Evolutionary conservation across 2,113 vertebrate species (phyloP).

Genomic region (Engraulis encrasicolus): DNA sequence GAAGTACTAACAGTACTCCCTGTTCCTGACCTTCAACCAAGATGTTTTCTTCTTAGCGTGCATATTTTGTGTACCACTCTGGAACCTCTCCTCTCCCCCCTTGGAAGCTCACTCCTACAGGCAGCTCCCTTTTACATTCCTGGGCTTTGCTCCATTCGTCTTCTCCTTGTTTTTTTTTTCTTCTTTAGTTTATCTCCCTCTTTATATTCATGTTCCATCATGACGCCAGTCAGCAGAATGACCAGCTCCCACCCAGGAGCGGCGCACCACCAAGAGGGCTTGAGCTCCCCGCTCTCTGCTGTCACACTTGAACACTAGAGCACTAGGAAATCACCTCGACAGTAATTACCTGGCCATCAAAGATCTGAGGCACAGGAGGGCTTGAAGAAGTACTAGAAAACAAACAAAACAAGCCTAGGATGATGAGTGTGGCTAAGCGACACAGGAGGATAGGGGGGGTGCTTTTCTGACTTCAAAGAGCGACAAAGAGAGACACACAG

Average conservation of each 20-base stretch:
- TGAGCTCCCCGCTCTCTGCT: background rate
- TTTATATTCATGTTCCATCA: background rate
- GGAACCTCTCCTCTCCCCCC: background rate
- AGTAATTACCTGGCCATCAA: conserved; percentile 1
- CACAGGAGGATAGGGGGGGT: background rate
- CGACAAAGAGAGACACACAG: background rate
- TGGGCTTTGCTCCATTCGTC: background rate
- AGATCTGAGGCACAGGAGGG: background rate
- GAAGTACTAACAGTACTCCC: background rate
- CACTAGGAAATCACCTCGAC: background rate
- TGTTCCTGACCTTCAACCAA: background rate
- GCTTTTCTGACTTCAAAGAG: background rate
- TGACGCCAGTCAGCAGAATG: background rate
- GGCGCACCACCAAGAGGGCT: background rate
- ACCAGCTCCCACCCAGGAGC: background rate
- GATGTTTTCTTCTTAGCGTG: background rate
- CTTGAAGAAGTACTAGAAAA: background rate
- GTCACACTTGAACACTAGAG: background rate
- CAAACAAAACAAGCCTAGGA: background rate
- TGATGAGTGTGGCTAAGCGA: background rate
- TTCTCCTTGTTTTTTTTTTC: background rate
- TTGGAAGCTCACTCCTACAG: background rate
- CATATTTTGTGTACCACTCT: background rate
- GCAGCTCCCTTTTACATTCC: background rate
- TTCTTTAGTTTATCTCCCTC: background rate